phyloP scores from a whole-genome alignment of 2,797 vertebrate genomes.

The Sitta carolinensis region DNA sequence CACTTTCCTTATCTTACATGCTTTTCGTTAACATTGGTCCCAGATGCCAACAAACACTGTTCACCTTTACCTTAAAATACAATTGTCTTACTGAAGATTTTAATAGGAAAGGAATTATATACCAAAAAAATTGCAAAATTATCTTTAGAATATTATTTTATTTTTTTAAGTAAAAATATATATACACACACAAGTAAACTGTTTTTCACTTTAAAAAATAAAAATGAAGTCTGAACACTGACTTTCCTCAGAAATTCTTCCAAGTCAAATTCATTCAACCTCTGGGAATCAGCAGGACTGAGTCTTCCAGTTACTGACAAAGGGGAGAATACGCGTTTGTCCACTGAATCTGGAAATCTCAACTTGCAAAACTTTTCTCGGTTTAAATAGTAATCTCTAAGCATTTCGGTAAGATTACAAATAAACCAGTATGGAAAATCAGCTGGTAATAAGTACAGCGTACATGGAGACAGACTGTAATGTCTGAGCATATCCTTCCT shows the following conservation, averaged over 20 bases:
- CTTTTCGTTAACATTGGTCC: constrained; percentile 51
- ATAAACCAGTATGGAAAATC: background rate
- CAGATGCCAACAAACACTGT: background rate
- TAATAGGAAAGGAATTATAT: constrained; percentile 29
- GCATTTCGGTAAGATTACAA: background rate
- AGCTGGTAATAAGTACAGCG: background rate
- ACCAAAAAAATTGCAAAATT: background rate
- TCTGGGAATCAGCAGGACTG: constrained; percentile 35
- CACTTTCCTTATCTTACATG: constrained; percentile 46
- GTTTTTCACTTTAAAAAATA: constrained; percentile 1
- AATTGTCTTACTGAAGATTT: constrained; percentile 18
- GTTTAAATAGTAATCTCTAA: constrained; percentile 2
- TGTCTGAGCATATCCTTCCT: background rate
- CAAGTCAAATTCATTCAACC: constrained; percentile 9
- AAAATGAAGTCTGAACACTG: constrained; percentile 39
- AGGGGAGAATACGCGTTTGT: background rate
- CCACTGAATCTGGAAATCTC: background rate
- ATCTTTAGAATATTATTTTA: constrained; percentile 45
- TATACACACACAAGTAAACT: constrained; percentile 36
- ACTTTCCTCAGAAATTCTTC: constrained; percentile 13
- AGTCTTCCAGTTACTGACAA: constrained; percentile 42
- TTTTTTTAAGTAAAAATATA: constrained; percentile 59
- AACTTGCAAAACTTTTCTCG: background rate
- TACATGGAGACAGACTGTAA: background rate
- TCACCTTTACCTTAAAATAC: constrained; percentile 9